Conservation (phyloP, 2,797 vertebrate species). For the Moxostoma hubbsi region DNA sequence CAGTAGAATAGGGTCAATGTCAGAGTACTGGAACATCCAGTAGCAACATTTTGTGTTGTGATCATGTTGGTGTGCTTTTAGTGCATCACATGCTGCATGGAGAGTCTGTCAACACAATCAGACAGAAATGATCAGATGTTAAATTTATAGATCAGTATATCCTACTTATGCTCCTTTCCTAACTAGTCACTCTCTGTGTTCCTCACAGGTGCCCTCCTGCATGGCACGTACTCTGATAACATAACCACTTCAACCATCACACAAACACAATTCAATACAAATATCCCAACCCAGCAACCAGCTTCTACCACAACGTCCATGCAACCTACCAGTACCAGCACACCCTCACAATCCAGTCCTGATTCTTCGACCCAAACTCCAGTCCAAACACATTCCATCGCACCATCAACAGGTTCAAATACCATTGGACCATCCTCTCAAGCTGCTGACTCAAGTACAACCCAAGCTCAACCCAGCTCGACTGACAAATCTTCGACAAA, state of each 20-base stretch:
- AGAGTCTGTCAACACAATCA: neutral
- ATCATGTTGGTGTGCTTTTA: neutral
- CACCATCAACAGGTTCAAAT: too few species aligned
- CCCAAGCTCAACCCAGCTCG: neutral
- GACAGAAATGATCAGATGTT: neutral
- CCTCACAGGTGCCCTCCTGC: neutral
- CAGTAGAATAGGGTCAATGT: too few species aligned
- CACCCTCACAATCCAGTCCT: neutral
- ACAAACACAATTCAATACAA: neutral
- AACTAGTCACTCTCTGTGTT: neutral
- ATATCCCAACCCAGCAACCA: neutral
- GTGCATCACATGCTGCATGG: too few species aligned
- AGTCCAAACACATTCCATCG: too few species aligned
- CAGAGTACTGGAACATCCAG: too few species aligned
- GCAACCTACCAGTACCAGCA: neutral
- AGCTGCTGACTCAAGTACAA: too few species aligned
- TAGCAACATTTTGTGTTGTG: too few species aligned
- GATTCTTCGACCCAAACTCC: too few species aligned
- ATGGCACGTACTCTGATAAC: neutral
- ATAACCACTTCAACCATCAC: rapidly evolving
- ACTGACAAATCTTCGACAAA: neutral
- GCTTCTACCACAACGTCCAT: neutral
- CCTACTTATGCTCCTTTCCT: neutral
- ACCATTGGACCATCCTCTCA: too few species aligned
- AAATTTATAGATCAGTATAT: neutral